Conservation (phyloP, 2,888 invertebrate genomes). For the Agrotis ipsilon region DNA sequence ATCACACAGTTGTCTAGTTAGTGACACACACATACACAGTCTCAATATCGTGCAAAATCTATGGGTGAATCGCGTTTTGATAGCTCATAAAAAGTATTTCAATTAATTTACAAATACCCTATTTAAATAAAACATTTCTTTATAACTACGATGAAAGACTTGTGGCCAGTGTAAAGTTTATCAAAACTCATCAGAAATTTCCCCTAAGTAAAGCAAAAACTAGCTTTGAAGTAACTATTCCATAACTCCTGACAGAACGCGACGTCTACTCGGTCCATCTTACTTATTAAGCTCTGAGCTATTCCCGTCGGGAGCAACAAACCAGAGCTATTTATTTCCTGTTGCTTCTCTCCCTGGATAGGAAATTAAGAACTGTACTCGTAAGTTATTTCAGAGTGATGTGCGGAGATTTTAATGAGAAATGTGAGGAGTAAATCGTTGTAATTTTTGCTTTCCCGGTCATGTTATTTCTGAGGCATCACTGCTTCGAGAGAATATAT, state of each 20-base stretch:
- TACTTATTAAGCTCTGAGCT: constrained; percentile 40
- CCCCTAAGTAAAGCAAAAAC: background rate
- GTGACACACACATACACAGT: too few species aligned
- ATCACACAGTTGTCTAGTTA: too few species aligned
- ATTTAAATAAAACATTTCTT: background rate
- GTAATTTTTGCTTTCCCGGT: background rate
- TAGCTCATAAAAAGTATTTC: too few species aligned
- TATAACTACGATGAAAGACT: background rate
- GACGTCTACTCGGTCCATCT: constrained; percentile 18
- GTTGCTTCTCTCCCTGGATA: constrained; percentile 25
- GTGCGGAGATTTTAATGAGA: constrained; percentile 1
- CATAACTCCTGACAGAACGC: constrained; percentile 4
- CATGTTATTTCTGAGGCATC: too few species aligned
- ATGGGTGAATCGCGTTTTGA: too few species aligned
- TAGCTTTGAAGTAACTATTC: background rate
- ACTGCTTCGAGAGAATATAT: too few species aligned
- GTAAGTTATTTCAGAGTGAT: constrained; percentile 16
- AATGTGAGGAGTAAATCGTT: background rate
- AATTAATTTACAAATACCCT: too few species aligned
- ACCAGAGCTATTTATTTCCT: constrained; percentile 55
- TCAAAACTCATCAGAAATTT: background rate
- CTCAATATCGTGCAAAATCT: too few species aligned
- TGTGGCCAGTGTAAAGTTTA: background rate
- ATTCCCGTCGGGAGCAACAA: constrained; percentile 58
- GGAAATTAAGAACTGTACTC: constrained; percentile 48